A percentile compares a stretch with the other conserved stretches of the same genome.
Evolutionary conservation across 92 coral and sea anemone species (phyloP).

Genomic region (Parazoanthus atlanticus): DNA sequence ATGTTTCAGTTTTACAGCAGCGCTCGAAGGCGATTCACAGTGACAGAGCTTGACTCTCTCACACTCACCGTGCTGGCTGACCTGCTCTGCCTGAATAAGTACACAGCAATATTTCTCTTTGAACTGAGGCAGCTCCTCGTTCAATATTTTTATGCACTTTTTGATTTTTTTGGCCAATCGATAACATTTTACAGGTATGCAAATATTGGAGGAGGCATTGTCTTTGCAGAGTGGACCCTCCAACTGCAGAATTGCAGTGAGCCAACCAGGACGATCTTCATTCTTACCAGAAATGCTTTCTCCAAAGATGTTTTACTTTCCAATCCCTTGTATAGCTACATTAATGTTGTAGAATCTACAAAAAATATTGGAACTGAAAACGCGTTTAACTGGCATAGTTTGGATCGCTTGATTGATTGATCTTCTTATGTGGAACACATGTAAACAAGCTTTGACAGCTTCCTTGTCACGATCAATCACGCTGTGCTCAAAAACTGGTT

Average conservation of each 20-base stretch:
- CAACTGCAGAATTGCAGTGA: slow-evolving; percentile 23
- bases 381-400: not conserved
- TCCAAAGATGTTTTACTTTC: not conserved
- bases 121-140: slow-evolving; percentile 26
- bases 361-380: not conserved
- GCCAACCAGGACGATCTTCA: not conserved
- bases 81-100: slow-evolving; percentile 16
- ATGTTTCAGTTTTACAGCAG: slow-evolving; percentile 9
- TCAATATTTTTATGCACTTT: slow-evolving; percentile 28
- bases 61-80: not conserved
- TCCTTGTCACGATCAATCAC: slow-evolving; percentile 16
- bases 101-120: slow-evolving; percentile 17
- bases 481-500: slow-evolving; percentile 25
- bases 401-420: not conserved
- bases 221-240: slow-evolving; percentile 23
- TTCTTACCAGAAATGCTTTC: not conserved
- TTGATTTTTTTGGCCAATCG: slow-evolving; percentile 7
- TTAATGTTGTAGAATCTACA: not conserved
- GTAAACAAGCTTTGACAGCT: slow-evolving; percentile 19
- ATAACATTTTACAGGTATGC: slow-evolving; percentile 30
- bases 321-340: not conserved
- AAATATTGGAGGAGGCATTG: slow-evolving; percentile 1
- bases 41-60: slow-evolving; percentile 5
- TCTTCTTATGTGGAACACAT: not conserved
- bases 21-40: not conserved